Base-by-base conservation (phyloP, 1,140 invertebrate species). In the Drosophila burlai region DNA sequence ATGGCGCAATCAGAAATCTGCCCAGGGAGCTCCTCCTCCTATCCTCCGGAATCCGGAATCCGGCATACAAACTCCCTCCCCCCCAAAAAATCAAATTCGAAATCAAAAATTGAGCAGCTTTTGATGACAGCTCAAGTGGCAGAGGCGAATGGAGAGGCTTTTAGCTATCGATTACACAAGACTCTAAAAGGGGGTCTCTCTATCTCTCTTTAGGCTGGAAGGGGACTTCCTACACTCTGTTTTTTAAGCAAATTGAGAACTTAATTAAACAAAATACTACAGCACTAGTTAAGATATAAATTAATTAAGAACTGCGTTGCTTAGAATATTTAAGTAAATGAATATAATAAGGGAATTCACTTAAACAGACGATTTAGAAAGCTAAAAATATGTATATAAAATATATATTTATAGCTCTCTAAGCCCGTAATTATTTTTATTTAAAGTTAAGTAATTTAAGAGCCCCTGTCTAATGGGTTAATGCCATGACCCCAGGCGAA, bases 61-160 rank as follows among this genome's bases (percentile, higher is more conserved):
- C 2, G 29, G 31, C 10, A 9, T 8, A 7, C 13, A 13, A 36
- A 15, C 29, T 34, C 31, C n/a, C 10, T 1, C n/a, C 26, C 1
- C 16, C 15, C 36, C 7, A 4, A 89, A 31, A 83, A 89, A 87
- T 81, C 84, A 79, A 68, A 81, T 60, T 78, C 73, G 67, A 80
- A 86, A 90, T 89, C 85, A 89, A 84, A 89, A 89, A 85, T 90
- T 90, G 85, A 90, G 86, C 85, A 90, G 86, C 85, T 90, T 90
- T 90, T 85, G 85, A 90, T 90, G 85, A 90, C 85, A 90, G 85
- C 81, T 90, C 81, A 80, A 89, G 81, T 84, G 67, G 76, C 83
- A 36, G 16, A 40, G 57, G 63, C 26, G 69, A 38, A 38, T 13
- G 76, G 68, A 59, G 63, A 67, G 67, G 67, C 76, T 68, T 72